Percentiles rank a stretch among this genome's conserved stretches.
These are phyloP conservation scores for Oscheius onirici DNA, from an alignment of 2,888 invertebrate species.

Conservation along the genomic window DNA sequence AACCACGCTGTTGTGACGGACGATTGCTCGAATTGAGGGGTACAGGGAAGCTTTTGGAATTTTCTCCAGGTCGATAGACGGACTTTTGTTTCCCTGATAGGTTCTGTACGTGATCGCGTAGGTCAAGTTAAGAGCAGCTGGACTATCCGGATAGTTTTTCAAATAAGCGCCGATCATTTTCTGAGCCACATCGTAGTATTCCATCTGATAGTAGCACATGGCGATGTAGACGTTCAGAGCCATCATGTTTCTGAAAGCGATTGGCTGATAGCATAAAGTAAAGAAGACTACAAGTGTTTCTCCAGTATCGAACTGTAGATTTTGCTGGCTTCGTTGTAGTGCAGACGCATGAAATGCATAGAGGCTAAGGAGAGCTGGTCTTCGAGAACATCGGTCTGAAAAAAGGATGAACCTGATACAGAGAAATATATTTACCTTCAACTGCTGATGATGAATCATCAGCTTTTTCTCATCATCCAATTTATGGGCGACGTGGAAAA, in stretches of 20 bases:
- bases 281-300: conserved; percentile 82
- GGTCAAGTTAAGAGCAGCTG: conserved; percentile 92
- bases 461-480: no score
- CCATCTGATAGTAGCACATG: conserved; percentile 95
- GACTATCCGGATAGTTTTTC: conserved; percentile 89
- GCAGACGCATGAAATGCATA: conserved; percentile 92
- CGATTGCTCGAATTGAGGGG: conserved; percentile 87
- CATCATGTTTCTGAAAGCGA: conserved; percentile 81
- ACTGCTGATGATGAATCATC: no score
- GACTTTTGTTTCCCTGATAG: conserved; percentile 83
- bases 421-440: not conserved
- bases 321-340: conserved; percentile 98
- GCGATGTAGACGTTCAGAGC: conserved; percentile 97
- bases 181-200: conserved; percentile 97
- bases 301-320: conserved; percentile 92
- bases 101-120: conserved; percentile 85
- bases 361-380: conserved; percentile 95
- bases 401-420: not conserved
- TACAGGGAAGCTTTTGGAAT: conserved; percentile 68
- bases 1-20: conserved; percentile 85
- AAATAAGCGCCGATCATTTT: conserved; percentile 81
- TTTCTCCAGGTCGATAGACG: conserved; percentile 35
- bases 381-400: conserved; percentile 81
- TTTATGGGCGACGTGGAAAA: no score
- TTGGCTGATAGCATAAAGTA: not conserved